phyloP scores from a whole-genome alignment of 2,113 vertebrate species.

The Tenebrosternarchus preto region DNA sequence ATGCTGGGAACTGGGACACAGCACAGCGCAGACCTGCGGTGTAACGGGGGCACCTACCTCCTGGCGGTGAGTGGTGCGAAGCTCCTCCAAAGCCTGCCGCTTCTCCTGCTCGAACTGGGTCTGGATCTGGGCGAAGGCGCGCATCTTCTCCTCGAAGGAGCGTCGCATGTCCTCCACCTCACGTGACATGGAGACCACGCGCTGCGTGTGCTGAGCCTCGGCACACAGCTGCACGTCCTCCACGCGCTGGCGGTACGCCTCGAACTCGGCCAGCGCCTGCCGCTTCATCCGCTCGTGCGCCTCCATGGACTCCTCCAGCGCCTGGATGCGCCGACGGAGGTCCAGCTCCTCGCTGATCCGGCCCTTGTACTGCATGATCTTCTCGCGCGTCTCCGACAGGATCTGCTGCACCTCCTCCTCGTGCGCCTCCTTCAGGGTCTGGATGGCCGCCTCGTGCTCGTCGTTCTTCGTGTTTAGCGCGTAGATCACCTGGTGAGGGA shows the following conservation, averaged over 20 bases:
- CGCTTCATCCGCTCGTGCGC: slow-evolving; percentile 94
- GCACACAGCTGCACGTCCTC: slow-evolving; percentile 97
- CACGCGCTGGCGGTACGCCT: slow-evolving; percentile 91
- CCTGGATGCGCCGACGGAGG: slow-evolving; percentile 90
- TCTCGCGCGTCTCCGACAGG: slow-evolving; percentile 94
- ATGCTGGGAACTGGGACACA: too few relatives aligned
- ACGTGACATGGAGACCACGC: slow-evolving; percentile 93
- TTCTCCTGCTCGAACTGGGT: slow-evolving; percentile 94
- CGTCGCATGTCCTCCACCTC: slow-evolving; percentile 97
- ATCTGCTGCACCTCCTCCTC: slow-evolving; percentile 99
- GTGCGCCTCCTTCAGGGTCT: slow-evolving; percentile 97
- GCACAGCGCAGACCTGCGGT: too few relatives aligned
- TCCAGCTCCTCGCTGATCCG: slow-evolving; percentile 94
- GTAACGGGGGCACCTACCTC: slow-evolving; percentile 63
- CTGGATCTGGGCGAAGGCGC: slow-evolving; percentile 87
- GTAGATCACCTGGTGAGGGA: slow-evolving; percentile 89
- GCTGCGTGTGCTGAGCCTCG: slow-evolving; percentile 95
- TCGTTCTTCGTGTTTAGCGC: slow-evolving; percentile 99
- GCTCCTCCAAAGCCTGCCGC: slow-evolving; percentile 83
- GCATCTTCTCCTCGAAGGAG: slow-evolving; percentile 91
- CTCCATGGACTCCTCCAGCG: slow-evolving; percentile 93
- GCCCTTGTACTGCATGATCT: slow-evolving; percentile 92
- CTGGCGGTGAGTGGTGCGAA: slow-evolving; percentile 82
- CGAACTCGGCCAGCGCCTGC: slow-evolving; percentile 93
- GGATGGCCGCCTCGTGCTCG: slow-evolving; percentile 93